Evolutionary conservation across 2,888 invertebrate genomes (phyloP).

Genomic region (Hybos culiciformis): DNA sequence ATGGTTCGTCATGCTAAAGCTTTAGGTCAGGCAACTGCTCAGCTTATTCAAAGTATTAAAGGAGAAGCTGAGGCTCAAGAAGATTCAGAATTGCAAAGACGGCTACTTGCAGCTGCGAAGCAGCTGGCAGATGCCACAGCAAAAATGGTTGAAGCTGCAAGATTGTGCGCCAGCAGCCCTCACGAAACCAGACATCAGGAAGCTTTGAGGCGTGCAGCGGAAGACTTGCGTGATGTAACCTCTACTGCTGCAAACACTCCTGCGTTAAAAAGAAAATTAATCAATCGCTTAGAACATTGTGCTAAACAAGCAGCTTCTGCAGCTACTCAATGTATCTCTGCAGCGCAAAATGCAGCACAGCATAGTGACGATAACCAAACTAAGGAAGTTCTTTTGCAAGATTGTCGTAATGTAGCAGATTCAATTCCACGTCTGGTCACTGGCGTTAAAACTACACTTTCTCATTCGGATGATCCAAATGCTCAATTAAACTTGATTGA

Average conservation of each 20-base stretch:
- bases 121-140: constrained; percentile 92
- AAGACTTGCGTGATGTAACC: constrained; percentile 82
- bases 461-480: constrained; percentile 55
- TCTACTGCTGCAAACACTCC: constrained; percentile 70
- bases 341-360: constrained; percentile 67
- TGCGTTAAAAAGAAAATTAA: constrained; percentile 57
- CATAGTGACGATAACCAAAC: constrained; percentile 43
- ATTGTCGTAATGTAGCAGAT: constrained; percentile 61
- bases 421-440: constrained; percentile 70
- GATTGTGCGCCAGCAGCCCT: constrained; percentile 77
- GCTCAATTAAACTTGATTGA: constrained; percentile 70
- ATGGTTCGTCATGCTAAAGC: constrained; percentile 89
- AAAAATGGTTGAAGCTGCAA: constrained; percentile 90
- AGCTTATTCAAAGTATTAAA: constrained; percentile 88
- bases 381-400: constrained; percentile 58
- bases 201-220: constrained; percentile 75
- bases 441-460: constrained; percentile 56
- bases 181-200: constrained; percentile 74
- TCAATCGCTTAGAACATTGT: constrained; percentile 52
- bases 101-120: constrained; percentile 88
- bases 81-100: constrained; percentile 76
- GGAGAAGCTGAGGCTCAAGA: constrained; percentile 83
- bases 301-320: constrained; percentile 77
- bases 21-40: constrained; percentile 86
- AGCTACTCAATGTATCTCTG: constrained; percentile 82